A percentile compares a stretch with the other conserved stretches of the same genome.
These are phyloP conservation scores for Sclerurus mexicanus DNA, from an alignment of 2,113 vertebrate genomes.

Conservation along the genomic window DNA sequence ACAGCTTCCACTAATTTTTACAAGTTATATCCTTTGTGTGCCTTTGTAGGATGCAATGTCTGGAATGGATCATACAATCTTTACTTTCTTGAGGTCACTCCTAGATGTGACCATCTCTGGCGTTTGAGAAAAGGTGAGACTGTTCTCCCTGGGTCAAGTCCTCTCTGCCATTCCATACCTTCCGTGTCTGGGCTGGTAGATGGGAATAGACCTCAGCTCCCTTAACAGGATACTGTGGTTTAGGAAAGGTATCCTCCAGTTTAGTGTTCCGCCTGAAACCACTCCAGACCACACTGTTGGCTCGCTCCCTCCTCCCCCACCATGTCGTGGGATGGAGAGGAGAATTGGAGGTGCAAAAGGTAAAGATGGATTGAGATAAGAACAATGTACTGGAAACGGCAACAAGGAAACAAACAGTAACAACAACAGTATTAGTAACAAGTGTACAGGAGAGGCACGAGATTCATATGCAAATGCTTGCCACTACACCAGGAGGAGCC, in stretches of 20 bases:
- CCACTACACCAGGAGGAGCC: not conserved
- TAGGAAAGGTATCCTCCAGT: not conserved
- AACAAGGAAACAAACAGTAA: not conserved
- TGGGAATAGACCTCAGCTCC: not conserved
- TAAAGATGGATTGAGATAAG: not conserved
- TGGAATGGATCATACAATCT: not conserved
- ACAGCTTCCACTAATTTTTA: not conserved
- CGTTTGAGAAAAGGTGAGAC: not conserved
- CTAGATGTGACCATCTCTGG: not conserved
- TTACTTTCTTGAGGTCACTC: not conserved
- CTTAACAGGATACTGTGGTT: accelerated
- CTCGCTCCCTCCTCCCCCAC: not conserved
- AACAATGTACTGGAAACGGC: not conserved
- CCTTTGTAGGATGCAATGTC: not conserved
- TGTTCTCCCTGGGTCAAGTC: not conserved
- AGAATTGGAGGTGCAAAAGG: not conserved
- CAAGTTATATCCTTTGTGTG: not conserved
- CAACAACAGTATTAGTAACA: too few relatives aligned
- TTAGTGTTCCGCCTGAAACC: not conserved
- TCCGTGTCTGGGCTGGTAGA: not conserved
- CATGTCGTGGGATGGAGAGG: not conserved
- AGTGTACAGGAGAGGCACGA: not conserved
- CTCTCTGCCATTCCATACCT: not conserved
- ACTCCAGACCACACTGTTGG: too few relatives aligned
- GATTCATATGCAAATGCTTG: not conserved